A percentile compares a stretch with the other conserved stretches of the same genome.
These are phyloP conservation scores for Lepidochrysops patricia DNA, from an alignment of 2,888 invertebrate species.

Conservation along the genomic window DNA sequence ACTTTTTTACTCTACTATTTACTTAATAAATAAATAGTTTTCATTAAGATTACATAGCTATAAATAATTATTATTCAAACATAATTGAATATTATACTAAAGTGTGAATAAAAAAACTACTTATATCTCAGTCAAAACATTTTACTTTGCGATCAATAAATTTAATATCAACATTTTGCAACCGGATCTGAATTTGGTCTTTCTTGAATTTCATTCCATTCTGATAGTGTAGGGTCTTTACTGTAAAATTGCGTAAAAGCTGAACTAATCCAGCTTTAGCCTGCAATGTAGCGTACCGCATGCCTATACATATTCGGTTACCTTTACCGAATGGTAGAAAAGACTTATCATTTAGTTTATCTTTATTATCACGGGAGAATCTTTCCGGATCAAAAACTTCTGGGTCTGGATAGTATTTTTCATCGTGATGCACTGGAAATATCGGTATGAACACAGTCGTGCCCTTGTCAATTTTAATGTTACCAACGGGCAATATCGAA, in stretches of 20 bases:
- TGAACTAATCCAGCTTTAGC: background rate
- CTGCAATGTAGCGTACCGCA: background rate
- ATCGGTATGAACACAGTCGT: background rate
- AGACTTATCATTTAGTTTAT: background rate
- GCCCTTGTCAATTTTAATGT: background rate
- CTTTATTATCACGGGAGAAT: background rate
- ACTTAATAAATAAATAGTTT: too few relatives aligned
- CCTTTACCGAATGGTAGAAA: background rate
- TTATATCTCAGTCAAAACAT: too few relatives aligned
- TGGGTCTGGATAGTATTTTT: background rate
- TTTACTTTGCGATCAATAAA: conserved; percentile 20
- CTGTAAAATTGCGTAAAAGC: background rate
- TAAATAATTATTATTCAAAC: too few relatives aligned
- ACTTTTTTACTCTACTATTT: too few relatives aligned
- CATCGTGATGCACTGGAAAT: background rate
- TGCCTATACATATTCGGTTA: conserved; percentile 1
- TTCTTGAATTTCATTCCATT: conserved; percentile 32
- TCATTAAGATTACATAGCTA: too few relatives aligned
- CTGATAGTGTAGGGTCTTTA: conserved; percentile 11
- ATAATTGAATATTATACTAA: too few relatives aligned
- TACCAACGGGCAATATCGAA: background rate
- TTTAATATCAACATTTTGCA: conserved; percentile 20
- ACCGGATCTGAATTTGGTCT: conserved; percentile 20
- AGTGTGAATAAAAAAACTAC: too few relatives aligned
- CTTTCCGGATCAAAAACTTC: background rate